A percentile compares a stretch with the other conserved stretches of the same genome.
phyloP scores from a whole-genome alignment of 2,888 invertebrate genomes.

The Morpho achilles region DNA sequence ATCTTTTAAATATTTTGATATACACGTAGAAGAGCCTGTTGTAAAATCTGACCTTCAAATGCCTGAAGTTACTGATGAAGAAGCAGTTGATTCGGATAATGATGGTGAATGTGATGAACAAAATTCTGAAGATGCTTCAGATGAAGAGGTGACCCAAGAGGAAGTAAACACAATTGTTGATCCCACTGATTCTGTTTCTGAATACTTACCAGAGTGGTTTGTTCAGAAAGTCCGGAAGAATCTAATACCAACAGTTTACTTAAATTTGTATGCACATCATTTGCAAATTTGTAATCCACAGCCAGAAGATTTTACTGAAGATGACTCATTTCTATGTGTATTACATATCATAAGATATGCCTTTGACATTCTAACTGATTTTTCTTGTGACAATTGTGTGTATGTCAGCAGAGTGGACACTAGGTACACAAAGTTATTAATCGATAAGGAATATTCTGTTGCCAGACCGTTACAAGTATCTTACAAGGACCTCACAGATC shows the following conservation, averaged over 20 bases:
- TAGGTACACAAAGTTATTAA: conserved; percentile 46
- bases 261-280: conserved; percentile 83
- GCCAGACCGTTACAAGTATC: conserved; percentile 40
- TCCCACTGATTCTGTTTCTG: conserved; percentile 21
- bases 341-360: conserved; percentile 81
- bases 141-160: conserved; percentile 24
- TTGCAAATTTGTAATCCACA: conserved; percentile 84
- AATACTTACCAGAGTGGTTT: conserved; percentile 76
- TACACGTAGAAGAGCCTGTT: conserved; percentile 35
- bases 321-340: conserved; percentile 75
- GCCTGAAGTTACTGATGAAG: conserved; percentile 33
- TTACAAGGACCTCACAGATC: conserved; percentile 44
- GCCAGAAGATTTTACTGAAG: conserved; percentile 83
- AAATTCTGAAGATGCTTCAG: conserved; percentile 34
- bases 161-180: conserved; percentile 25
- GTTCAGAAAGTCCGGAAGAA: conserved; percentile 80
- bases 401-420: conserved; percentile 59
- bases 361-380: conserved; percentile 70
- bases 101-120: conserved; percentile 32
- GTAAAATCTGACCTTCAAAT: conserved; percentile 26
- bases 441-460: conserved; percentile 44
- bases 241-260: conserved; percentile 81
- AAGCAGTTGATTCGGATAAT: conserved; percentile 27
- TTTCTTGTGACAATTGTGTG: conserved; percentile 44
- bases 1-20: conserved; percentile 79